phyloP scores from a whole-genome alignment of 2,888 invertebrate genomes.

The Kryphioiulus occultus region DNA sequence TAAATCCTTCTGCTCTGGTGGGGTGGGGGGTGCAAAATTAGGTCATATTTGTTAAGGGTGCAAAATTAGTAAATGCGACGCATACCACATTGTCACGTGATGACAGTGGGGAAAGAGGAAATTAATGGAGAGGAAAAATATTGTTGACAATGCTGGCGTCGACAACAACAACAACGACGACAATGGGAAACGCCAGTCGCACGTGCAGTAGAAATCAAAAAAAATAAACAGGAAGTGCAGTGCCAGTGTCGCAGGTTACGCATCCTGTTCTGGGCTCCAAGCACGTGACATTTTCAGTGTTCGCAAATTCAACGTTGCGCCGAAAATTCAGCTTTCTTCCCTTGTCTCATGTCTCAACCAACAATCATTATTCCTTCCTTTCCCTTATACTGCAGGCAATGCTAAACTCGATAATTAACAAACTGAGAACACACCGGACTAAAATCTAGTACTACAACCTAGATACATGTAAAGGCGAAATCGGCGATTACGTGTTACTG shows the following conservation, averaged over 20 bases:
- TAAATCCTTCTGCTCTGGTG: neutral
- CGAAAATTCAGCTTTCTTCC: no score
- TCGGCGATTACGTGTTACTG: no score
- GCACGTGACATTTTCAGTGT: neutral
- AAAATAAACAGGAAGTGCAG: neutral
- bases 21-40: neutral
- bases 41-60: neutral
- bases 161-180: conserved; percentile 24
- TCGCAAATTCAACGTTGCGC: neutral
- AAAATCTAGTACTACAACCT: no score
- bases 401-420: no score
- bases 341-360: no score
- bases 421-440: no score
- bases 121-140: neutral
- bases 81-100: conserved; percentile 11
- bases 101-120: conserved; percentile 6
- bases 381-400: no score
- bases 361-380: no score
- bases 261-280: neutral
- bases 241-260: neutral
- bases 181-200: neutral
- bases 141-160: conserved; percentile 1
- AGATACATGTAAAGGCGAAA: no score
- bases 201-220: conserved; percentile 7
- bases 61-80: conserved; percentile 8